Evolutionary conservation across 2,113 vertebrate species (phyloP), one percentile per base, ranked within the genome.

Genomic region (Pelodiscus sinensis): DNA sequence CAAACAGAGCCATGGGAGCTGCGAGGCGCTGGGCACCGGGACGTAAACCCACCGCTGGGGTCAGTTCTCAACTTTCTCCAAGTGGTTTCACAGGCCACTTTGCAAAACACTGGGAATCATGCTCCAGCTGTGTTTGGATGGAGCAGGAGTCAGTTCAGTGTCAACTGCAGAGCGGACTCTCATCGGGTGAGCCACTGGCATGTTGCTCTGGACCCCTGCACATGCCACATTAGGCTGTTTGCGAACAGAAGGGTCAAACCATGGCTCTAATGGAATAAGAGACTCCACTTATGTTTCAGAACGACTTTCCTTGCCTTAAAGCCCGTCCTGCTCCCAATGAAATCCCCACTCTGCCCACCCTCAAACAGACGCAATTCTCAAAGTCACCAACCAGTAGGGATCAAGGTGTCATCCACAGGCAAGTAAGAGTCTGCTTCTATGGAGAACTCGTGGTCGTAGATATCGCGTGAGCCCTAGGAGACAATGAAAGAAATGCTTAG

Each of bases 371-470:
- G 0, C 0, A 0, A 5, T 2, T 0, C 1, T 19, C 1, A 6
- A 80, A 71, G 79, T 38, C 25, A 96, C 97, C n/a, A 91, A 99
- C 99, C 99, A 79, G 98, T 99, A 13, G 99, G 99, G 86, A 99
- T 98, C 16, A 98, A 97, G 25, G 97, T 98, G 90, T 98, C 97
- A 2, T 99, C 98, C 94, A 99, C 98, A 24, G 99, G 99, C 96
- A 99, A 96, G 96, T 98, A 99, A 85, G 96, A 97, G 82, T 98
- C 97, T 12, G 99, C 98, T 85, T 93, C 91, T 93, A 99, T 98
- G 51, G 98, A 98, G 84, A 99, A 97, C 85, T 98, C 91, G 0
- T 99, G 99, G 93, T 99, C 97, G 8, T 99, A 99, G 96, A 99
- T 97, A 87, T 98, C 97, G 4, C 27, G 94, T 18, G 98, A 97